A percentile compares a stretch with the other conserved stretches of the same genome.
These are phyloP conservation scores for Syngnathus rostellatus DNA, from an alignment of 2,797 vertebrate species.

Conservation along the genomic window DNA sequence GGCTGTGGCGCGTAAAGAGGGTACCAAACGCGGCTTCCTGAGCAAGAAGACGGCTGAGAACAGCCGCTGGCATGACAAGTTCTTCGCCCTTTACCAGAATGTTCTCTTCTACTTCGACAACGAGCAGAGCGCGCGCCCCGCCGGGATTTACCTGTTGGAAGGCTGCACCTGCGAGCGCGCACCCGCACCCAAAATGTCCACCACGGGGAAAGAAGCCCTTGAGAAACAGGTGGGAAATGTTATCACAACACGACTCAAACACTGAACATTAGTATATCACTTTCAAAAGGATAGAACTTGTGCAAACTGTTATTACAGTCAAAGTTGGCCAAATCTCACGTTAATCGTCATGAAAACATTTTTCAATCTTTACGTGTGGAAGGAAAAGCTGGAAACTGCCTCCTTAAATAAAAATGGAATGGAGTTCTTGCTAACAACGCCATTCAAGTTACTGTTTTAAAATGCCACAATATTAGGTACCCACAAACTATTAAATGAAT, in stretches of 20 bases:
- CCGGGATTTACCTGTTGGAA: slow-evolving; percentile 87
- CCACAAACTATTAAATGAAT: too few species aligned
- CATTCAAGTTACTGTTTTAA: neutral
- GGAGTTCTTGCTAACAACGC: neutral
- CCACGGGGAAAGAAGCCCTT: slow-evolving; percentile 71
- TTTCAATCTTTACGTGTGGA: too few species aligned
- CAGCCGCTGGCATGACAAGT: slow-evolving; percentile 86
- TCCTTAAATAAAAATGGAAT: neutral
- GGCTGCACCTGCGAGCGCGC: slow-evolving; percentile 84
- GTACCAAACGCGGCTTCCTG: slow-evolving; percentile 78
- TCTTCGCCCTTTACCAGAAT: slow-evolving; percentile 88
- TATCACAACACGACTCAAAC: neutral
- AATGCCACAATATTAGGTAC: neutral
- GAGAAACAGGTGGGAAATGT: slow-evolving; percentile 76
- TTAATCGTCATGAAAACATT: neutral
- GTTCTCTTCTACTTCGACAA: slow-evolving; percentile 92
- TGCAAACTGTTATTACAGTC: neutral
- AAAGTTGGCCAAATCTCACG: neutral
- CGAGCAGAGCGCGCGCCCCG: slow-evolving; percentile 82
- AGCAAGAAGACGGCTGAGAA: slow-evolving; percentile 85
- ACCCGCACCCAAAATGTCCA: slow-evolving; percentile 75
- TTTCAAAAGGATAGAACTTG: neutral
- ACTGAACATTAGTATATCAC: too few species aligned
- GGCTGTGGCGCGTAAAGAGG: slow-evolving; percentile 82
- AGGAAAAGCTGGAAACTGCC: neutral